Conservation (phyloP, 2,888 invertebrate genomes). For the Orthosia cruda region DNA sequence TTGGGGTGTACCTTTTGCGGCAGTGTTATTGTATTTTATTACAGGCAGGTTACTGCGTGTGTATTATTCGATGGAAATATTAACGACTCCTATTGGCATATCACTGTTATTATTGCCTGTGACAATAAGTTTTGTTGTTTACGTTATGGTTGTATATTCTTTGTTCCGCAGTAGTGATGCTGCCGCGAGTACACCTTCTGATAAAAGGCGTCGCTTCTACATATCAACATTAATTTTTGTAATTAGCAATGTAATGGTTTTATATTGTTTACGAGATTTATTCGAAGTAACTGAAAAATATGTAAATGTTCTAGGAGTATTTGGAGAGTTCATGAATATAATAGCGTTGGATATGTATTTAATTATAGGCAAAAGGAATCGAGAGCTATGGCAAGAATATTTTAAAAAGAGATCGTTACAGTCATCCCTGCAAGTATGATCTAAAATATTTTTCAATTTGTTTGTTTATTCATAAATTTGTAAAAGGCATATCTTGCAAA, state of each 20-base stretch:
- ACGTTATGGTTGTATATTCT: slow-evolving; percentile 40
- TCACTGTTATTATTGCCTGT: slow-evolving; percentile 40
- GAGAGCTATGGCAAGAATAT: slow-evolving; percentile 39
- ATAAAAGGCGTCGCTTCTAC: slow-evolving; percentile 43
- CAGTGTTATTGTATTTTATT: slow-evolving; percentile 37
- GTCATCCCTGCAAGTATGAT: slow-evolving; percentile 20
- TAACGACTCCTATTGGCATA: slow-evolving; percentile 49
- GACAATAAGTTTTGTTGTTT: slow-evolving; percentile 38
- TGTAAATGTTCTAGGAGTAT: slow-evolving; percentile 44
- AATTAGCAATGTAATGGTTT: slow-evolving; percentile 44
- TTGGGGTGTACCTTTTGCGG: slow-evolving; percentile 36
- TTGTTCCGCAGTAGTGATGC: slow-evolving; percentile 12
- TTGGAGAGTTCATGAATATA: slow-evolving; percentile 49
- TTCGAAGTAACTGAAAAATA: slow-evolving; percentile 43
- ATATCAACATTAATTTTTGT: slow-evolving; percentile 50
- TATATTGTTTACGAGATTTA: slow-evolving; percentile 46
- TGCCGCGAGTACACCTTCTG: background rate
- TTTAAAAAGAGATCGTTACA: slow-evolving; percentile 33
- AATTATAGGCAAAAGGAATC: slow-evolving; percentile 29
- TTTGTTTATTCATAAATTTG: background rate
- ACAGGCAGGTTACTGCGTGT: slow-evolving; percentile 27
- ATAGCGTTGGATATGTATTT: slow-evolving; percentile 42
- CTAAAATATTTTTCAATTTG: background rate
- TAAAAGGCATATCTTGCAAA: background rate
- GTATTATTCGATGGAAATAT: slow-evolving; percentile 46